A percentile compares a stretch with the other conserved stretches of the same genome.
Evolutionary conservation across 2,113 vertebrate genomes (phyloP).

Genomic region (Thamnaconus septentrionalis): DNA sequence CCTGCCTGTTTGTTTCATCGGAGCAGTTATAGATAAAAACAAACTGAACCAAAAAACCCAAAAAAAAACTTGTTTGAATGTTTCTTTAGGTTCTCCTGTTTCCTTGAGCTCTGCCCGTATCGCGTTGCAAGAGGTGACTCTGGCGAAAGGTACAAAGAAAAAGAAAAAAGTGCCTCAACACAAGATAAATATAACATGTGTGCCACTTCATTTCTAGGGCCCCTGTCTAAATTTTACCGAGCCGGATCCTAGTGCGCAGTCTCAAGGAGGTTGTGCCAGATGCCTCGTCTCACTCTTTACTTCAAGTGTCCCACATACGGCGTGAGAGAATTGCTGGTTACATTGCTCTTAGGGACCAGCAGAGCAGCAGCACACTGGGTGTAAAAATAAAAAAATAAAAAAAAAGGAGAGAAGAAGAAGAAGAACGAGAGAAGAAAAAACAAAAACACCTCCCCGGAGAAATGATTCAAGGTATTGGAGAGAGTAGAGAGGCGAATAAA

Average conservation of each 20-base stretch:
- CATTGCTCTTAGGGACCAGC: constrained; percentile 56
- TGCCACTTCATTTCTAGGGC: constrained; percentile 55
- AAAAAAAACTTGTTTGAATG: no score
- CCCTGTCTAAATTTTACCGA: constrained; percentile 43
- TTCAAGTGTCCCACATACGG: constrained; percentile 73
- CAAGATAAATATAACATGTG: constrained; percentile 55
- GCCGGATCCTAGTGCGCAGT: constrained; percentile 41
- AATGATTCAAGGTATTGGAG: constrained; percentile 70
- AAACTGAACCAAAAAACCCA: no score
- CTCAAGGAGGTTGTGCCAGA: constrained; percentile 56
- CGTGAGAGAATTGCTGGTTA: constrained; percentile 61
- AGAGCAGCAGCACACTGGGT: constrained; percentile 62
- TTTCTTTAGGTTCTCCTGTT: neutral
- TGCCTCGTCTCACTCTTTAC: constrained; percentile 54
- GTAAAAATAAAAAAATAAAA: neutral
- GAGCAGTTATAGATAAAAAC: no score
- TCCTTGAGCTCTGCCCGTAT: constrained; percentile 1
- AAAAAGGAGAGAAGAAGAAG: neutral
- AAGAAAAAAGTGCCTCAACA: constrained; percentile 4
- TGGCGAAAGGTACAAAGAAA: no score
- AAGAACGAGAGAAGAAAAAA: constrained; percentile 14
- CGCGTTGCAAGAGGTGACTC: constrained; percentile 1
- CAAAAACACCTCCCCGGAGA: constrained; percentile 68
- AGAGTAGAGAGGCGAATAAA: constrained; percentile 62
- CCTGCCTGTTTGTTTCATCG: no score